Base-by-base conservation (phyloP, 2,113 vertebrate species). In the Malurus cyaneus region DNA sequence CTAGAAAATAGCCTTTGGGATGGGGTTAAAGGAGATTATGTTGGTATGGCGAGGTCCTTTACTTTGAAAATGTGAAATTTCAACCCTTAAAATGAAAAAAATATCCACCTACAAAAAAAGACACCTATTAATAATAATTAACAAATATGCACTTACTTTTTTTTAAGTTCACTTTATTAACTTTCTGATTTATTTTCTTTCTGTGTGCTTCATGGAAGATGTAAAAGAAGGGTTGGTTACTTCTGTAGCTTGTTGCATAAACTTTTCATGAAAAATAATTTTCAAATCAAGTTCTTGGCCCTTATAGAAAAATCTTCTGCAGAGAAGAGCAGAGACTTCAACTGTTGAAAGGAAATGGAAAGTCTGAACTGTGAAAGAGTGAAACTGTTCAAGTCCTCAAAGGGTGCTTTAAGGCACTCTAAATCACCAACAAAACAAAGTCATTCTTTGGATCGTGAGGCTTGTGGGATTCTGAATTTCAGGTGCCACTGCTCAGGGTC, bases 401-500 rank as follows among this genome's bases (percentile, higher is more conserved):
- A 91, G 83, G 34, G 52, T 36, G 34, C 49, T 94, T 89, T 34
- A 92, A 95, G 52, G 29, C 36, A 29, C 28, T 56, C 65, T 94
- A 62, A 93, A 80, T 91, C 54, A 91, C 17, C 59, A 91, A 56
- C 39, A 87, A 81, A 95, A 77, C 29, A 67, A 91, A 96, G 74
- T 73, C 18, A 65, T 89, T 95, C 66, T 91, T 86, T 79, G 54
- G 18, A 44, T 73, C 36, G 67, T 41, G 20, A 28, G 31, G 9
- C 12, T 19, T 88, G 53, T 84, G 53, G 18, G 44, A 61, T 59
- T 74, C 53, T 69, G 77, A 85, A 91, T 94, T 95, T 82, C 76
- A 71, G 74, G 78, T 94, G 71, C 53, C 60, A 41, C 29, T 88
- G 25, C 67, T 86, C 25, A 56, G 21, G 20, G 31, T 69, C 49